Evolutionary conservation across 2,113 vertebrate species (phyloP), one percentile per base, ranked within the genome.

Genomic region (Thalassoma bifasciatum): DNA sequence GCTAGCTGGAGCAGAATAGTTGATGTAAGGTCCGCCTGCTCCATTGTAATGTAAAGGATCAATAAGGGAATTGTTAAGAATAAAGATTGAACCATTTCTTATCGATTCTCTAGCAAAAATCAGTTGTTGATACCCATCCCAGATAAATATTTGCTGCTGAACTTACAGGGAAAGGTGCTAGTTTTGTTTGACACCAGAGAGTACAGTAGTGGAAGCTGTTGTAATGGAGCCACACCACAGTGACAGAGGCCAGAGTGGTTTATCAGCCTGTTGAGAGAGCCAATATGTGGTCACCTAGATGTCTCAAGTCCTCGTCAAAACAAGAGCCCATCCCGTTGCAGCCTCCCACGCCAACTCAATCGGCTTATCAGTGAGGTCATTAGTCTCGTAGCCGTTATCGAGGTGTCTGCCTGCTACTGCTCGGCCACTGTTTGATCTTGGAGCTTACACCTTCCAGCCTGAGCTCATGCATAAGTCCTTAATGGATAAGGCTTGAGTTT

Each of bases 301-400:
- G 75, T 69, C 76, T 81, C 46, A 34, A 2, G 38, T 65, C 51
- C 84, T 75, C 71, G 50, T 89, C 87, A 86, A 72, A 89, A 86
- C 83, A 75, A 85, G 61, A 49, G 56, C 51, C 81, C 0, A 23
- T 79, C 59, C 78, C 23, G 7, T 66, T 49, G 26, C 11, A 52
- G 57, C 86, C 77, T 84, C 83, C 85, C 84, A 81, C 76, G 30
- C 81, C 21, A 53, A 40, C 73, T 83, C 84, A 83, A 82, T 88
- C 84, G 82, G 53, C 91, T 91, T 92, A 89, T 86, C 87, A 73
- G 70, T 79, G 84, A 90, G 86, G 90, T 88, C 85, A 88, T 72
- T 85, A 60, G 81, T 62, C 81, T 65, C 9, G n/a, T 65, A 68
- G 46, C 80, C n/a, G 72, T 67, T 90, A 85, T 91, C 86, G 82